These are phyloP conservation scores for Epicauta chinensis DNA, from an alignment of 1,140 invertebrate species.

Conservation along the genomic window DNA sequence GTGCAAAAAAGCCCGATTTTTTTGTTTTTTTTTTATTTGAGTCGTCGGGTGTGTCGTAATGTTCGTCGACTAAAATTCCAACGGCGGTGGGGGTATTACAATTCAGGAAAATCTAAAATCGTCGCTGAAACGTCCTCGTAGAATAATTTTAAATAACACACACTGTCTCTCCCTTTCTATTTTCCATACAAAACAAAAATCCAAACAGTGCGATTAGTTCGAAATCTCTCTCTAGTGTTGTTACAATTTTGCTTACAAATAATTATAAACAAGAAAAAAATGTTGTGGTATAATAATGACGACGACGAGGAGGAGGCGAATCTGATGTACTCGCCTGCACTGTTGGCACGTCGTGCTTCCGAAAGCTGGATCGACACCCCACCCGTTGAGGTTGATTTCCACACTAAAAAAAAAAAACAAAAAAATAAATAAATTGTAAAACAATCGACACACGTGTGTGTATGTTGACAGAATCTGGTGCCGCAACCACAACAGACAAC, in stretches of 20 bases:
- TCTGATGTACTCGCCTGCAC: slow-evolving; percentile 74
- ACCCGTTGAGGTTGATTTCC: slow-evolving; percentile 63
- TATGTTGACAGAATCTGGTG: slow-evolving; percentile 34
- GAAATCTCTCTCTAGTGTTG: too few relatives aligned
- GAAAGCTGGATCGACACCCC: slow-evolving; percentile 82
- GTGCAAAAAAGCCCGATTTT: too few relatives aligned
- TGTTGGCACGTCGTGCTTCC: slow-evolving; percentile 72
- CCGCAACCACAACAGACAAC: slow-evolving; percentile 40
- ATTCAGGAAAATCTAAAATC: slow-evolving; percentile 33
- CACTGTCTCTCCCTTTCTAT: slow-evolving; percentile 16
- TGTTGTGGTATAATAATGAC: slow-evolving; percentile 59
- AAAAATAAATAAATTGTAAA: not conserved
- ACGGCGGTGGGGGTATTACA: too few relatives aligned
- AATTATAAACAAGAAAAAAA: not conserved
- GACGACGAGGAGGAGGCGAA: slow-evolving; percentile 75
- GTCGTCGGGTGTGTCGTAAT: too few relatives aligned
- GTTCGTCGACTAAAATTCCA: too few relatives aligned
- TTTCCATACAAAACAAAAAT: too few relatives aligned
- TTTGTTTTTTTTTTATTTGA: too few relatives aligned
- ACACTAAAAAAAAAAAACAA: too few relatives aligned
- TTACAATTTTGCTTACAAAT: not conserved
- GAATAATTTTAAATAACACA: slow-evolving; percentile 21
- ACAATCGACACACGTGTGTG: not conserved
- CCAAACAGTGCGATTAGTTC: too few relatives aligned
- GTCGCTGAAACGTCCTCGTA: slow-evolving; percentile 16